These are phyloP conservation scores for Balaeniceps rex DNA, from an alignment of 2,113 vertebrate species.

Conservation along the genomic window DNA sequence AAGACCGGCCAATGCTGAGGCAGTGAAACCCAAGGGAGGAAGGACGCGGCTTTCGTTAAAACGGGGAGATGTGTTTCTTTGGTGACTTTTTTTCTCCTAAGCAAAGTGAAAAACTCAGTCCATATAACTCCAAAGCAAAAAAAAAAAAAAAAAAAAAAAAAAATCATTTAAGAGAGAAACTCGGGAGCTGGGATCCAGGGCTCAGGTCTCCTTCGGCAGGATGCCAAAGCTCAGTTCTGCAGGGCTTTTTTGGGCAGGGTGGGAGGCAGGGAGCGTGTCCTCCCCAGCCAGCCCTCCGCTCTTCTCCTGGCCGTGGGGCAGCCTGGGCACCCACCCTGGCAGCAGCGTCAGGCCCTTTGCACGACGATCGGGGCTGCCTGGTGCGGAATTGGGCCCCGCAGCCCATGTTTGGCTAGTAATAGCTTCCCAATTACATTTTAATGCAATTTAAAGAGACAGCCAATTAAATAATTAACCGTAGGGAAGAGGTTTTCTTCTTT, in stretches of 20 bases:
- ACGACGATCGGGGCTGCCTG: background rate
- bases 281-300: background rate
- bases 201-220: background rate
- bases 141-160: background rate
- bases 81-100: background rate
- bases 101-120: background rate
- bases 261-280: background rate
- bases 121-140: background rate
- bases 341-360: background rate
- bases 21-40: background rate
- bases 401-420: background rate
- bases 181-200: background rate
- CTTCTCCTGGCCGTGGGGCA: rapidly evolving
- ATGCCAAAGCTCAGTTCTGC: background rate
- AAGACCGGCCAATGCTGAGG: background rate
- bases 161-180: background rate
- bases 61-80: background rate
- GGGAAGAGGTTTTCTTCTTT: constrained; percentile 21
- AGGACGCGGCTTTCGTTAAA: background rate
- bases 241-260: background rate
- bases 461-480: constrained; percentile 43
- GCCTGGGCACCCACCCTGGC: background rate
- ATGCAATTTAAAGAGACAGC: constrained; percentile 1
- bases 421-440: background rate
- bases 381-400: background rate